These are phyloP conservation scores for Hydropsyche tenuis DNA, from an alignment of 1,140 invertebrate genomes.

Conservation along the genomic window DNA sequence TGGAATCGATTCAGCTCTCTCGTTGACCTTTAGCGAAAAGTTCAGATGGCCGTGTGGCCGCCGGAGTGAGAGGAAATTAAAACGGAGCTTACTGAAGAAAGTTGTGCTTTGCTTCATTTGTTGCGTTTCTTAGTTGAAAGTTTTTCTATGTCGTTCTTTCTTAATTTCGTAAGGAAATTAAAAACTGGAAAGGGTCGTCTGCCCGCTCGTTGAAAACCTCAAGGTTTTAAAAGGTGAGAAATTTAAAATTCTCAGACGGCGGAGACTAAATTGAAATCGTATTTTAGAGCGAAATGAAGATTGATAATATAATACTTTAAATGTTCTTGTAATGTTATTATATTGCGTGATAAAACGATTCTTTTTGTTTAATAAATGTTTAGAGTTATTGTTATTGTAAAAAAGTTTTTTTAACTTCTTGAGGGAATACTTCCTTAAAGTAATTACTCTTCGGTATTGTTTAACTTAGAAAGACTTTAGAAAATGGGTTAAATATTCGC, in stretches of 20 bases:
- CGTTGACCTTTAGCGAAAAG: constrained; percentile 37
- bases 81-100: constrained; percentile 26
- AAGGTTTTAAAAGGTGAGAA: too few species aligned
- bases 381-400: background rate
- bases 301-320: too few species aligned
- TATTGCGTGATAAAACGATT: too few species aligned
- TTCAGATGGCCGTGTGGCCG: constrained; percentile 17
- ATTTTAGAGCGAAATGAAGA: too few species aligned
- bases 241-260: too few species aligned
- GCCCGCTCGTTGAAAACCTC: too few species aligned
- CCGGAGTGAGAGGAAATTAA: background rate
- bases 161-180: constrained; percentile 38
- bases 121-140: constrained; percentile 33
- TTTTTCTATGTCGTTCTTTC: constrained; percentile 42
- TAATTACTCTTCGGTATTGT: constrained; percentile 13
- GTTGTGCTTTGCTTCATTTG: constrained; percentile 40
- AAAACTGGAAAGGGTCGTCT: constrained; percentile 33
- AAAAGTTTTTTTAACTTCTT: constrained; percentile 7
- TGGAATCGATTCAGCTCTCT: background rate
- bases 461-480: background rate
- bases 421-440: constrained; percentile 4
- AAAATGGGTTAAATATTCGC: background rate
- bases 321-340: too few species aligned
- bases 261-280: too few species aligned
- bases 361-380: too few species aligned